Conservation (phyloP, 2,888 invertebrate genomes). For the Lucinisca nassula region DNA sequence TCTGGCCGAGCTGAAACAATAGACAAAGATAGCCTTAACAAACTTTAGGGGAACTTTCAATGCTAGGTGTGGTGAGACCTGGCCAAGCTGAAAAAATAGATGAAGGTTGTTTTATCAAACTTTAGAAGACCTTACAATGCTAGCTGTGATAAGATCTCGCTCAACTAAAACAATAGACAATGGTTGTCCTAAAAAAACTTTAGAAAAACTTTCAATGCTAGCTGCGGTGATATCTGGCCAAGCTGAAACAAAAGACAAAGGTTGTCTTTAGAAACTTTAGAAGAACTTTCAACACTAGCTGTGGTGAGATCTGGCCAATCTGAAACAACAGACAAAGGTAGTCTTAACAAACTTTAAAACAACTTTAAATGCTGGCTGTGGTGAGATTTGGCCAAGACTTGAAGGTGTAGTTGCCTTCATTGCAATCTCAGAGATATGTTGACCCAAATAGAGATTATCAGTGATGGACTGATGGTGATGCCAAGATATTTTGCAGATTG, state of each 20-base stretch:
- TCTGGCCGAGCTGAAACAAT: slow-evolving; percentile 96
- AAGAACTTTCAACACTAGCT: slow-evolving; percentile 97
- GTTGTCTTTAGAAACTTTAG: slow-evolving; percentile 95
- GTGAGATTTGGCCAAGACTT: too few relatives aligned
- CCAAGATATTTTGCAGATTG: too few relatives aligned
- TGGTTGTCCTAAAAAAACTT: slow-evolving; percentile 99
- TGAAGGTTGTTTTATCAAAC: slow-evolving; percentile 99
- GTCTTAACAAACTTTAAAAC: slow-evolving; percentile 98
- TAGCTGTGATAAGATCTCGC: too few relatives aligned
- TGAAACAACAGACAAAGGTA: slow-evolving; percentile 92
- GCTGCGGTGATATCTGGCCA: slow-evolving; percentile 97
- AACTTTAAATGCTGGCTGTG: background rate
- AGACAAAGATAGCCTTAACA: slow-evolving; percentile 77
- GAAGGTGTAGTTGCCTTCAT: too few relatives aligned
- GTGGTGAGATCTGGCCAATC: slow-evolving; percentile 98
- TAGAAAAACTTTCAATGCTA: slow-evolving; percentile 97
- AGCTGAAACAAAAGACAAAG: slow-evolving; percentile 91
- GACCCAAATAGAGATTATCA: too few relatives aligned
- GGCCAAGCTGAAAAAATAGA: slow-evolving; percentile 94
- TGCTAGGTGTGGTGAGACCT: slow-evolving; percentile 97
- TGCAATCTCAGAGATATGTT: too few relatives aligned
- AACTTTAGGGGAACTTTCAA: slow-evolving; percentile 98
- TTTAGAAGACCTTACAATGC: slow-evolving; percentile 91
- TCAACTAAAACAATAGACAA: slow-evolving; percentile 94
- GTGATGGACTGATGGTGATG: too few relatives aligned